Percentiles rank a stretch among this genome's conserved stretches.
These are phyloP conservation scores for Trachurus trachurus DNA, from an alignment of 2,797 vertebrate species.

Conservation along the genomic window DNA sequence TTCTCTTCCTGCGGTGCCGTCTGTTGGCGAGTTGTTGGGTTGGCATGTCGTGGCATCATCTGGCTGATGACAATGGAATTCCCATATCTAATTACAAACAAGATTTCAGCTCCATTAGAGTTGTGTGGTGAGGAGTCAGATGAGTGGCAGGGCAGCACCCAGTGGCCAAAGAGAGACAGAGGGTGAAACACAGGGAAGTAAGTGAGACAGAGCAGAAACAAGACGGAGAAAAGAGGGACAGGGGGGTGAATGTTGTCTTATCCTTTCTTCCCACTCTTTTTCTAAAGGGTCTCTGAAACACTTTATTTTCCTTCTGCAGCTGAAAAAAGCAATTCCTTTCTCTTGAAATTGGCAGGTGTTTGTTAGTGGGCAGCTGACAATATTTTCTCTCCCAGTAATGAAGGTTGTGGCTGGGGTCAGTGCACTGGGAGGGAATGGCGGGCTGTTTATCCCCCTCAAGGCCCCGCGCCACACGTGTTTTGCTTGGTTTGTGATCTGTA, in stretches of 20 bases:
- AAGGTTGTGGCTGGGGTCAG: constrained; percentile 87
- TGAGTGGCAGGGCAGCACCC: constrained; percentile 92
- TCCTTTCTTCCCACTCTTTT: constrained; percentile 75
- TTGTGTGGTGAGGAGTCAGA: constrained; percentile 95
- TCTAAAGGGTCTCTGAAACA: constrained; percentile 87
- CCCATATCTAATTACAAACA: constrained; percentile 99
- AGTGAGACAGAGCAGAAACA: constrained; percentile 66
- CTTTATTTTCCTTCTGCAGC: constrained; percentile 80
- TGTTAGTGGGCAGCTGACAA: constrained; percentile 92
- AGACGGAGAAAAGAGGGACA: constrained; percentile 22
- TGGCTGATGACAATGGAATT: constrained; percentile 99
- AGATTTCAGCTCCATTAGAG: constrained; percentile 99
- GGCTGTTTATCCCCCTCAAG: constrained; percentile 88
- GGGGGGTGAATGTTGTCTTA: constrained; percentile 41
- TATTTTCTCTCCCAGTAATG: constrained; percentile 90
- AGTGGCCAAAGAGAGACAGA: constrained; percentile 87
- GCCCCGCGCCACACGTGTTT: constrained; percentile 84
- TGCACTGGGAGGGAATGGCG: constrained; percentile 83
- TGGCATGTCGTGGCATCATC: constrained; percentile 94
- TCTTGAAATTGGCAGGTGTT: constrained; percentile 91
- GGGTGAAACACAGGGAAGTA: constrained; percentile 65
- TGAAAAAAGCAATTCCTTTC: constrained; percentile 90
- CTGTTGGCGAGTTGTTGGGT: constrained; percentile 56
- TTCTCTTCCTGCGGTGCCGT: constrained; percentile 27
- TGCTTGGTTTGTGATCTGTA: constrained; percentile 88